Base-by-base conservation (phyloP, 2,888 invertebrate genomes). In the Cerceris rybyensis region DNA sequence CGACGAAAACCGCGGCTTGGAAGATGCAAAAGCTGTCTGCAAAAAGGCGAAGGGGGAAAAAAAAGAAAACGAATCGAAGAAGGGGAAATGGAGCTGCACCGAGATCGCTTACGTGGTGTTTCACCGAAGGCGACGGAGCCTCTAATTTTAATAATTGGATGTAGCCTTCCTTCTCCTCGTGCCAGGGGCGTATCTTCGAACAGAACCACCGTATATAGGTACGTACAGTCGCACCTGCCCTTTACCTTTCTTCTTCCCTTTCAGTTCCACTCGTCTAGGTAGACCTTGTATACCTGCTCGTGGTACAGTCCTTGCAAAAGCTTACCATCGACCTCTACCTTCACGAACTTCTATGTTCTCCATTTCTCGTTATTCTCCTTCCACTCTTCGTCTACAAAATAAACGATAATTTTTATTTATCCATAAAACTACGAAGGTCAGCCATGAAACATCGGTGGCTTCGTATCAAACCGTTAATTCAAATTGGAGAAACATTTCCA, bases 131-230 rank as follows among this genome's bases (percentile, higher is more conserved):
- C 88, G 91, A 91, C 83, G 87, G 88, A 91, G 91, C 90, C 90
- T 91, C 89, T 91, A 91, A 92, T 92, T 91, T 91, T 89, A 90
- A 92, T 92, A 91, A 91, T 92, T 91, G 90, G 90, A 89, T 89
- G 86, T 88, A 86, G 69, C 85, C 83, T 84, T 79, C 81, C 71
- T 57, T 82, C 78, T 80, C 70, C 70, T 74, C 78, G 72, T 59
- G 80, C 76, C 71, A 75, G 75, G 70, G 78, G 75, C 77, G 80
- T 73, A 78, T 76, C 75, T 75, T 59, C 61, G 54, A 55, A 63
- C 70, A 67, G 79, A 79, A 73, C 68, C 78, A 58, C 58, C 57
- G 43, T 57, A 63, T 61, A 61, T 58, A 67, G 60, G 59, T 66
- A 69, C 64, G 83, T 85, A 86, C 86, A 86, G 83, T 88, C 89